Evolutionary conservation across 2,797 vertebrate genomes (phyloP).

Genomic region (Aulostomus chinensis): DNA sequence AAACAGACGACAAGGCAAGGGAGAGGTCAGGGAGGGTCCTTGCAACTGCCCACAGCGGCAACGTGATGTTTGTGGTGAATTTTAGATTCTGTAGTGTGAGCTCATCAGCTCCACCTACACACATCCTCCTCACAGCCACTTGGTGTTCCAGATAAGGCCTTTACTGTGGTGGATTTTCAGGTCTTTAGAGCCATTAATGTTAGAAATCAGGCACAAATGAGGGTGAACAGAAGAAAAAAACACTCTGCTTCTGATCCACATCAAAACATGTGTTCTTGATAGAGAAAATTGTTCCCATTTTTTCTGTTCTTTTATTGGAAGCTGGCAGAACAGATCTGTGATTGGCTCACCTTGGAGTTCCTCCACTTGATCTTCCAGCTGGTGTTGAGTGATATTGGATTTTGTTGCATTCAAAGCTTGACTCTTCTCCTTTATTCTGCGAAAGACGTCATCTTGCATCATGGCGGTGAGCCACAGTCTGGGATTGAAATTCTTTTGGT

Average conservation of each 20-base stretch:
- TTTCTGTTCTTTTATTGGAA: conserved; percentile 9
- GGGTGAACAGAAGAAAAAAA: conserved; percentile 9
- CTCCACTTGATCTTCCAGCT: conserved; percentile 58
- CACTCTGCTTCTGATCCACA: conserved; percentile 12
- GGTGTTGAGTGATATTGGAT: conserved; percentile 37
- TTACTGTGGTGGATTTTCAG: conserved; percentile 7
- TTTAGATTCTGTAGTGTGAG: conserved; percentile 28
- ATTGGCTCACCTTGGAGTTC: conserved; percentile 42
- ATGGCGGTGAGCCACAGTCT: conserved; percentile 56
- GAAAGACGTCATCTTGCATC: conserved; percentile 28
- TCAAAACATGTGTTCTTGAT: conserved; percentile 41
- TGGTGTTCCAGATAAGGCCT: too few species aligned
- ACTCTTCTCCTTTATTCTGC: conserved; percentile 11
- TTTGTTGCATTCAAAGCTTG: conserved; percentile 15
- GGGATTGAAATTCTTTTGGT: conserved; percentile 45
- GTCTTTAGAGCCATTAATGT: conserved; percentile 14
- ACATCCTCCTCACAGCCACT: conserved; percentile 17
- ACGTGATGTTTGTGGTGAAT: conserved; percentile 36
- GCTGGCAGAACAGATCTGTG: conserved; percentile 18
- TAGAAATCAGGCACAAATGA: neutral
- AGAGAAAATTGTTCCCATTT: conserved; percentile 21
- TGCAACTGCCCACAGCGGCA: conserved; percentile 21
- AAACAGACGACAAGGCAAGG: conserved; percentile 8
- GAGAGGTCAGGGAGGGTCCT: conserved; percentile 26
- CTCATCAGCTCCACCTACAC: conserved; percentile 49